A percentile compares a stretch with the other conserved stretches of the same genome.
phyloP scores from a whole-genome alignment of 2,888 invertebrate genomes.

The Brenthis daphne region DNA sequence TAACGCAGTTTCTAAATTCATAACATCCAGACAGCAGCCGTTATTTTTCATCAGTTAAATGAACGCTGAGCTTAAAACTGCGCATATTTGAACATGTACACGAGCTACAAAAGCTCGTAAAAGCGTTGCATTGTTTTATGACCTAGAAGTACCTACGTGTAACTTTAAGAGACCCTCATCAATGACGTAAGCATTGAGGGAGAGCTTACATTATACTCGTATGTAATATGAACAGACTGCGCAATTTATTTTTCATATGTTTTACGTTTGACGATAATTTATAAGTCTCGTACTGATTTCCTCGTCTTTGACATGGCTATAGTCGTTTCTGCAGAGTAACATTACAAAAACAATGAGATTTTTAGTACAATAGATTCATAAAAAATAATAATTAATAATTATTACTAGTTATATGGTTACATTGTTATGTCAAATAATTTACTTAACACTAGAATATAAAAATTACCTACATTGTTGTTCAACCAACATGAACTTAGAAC shows the following conservation, averaged over 20 bases:
- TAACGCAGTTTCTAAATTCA: background rate
- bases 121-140: conserved; percentile 25
- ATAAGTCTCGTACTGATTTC: background rate
- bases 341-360: too few relatives aligned
- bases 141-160: conserved; percentile 25
- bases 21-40: background rate
- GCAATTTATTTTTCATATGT: background rate
- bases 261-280: background rate
- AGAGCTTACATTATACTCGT: background rate
- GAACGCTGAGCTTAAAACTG: background rate
- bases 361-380: too few relatives aligned
- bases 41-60: background rate
- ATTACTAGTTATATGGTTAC: too few relatives aligned
- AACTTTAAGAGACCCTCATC: conserved; percentile 20
- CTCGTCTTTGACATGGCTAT: background rate
- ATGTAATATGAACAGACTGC: background rate
- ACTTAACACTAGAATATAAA: too few relatives aligned
- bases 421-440: too few relatives aligned
- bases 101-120: conserved; percentile 16
- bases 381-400: too few relatives aligned
- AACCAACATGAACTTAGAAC: too few relatives aligned
- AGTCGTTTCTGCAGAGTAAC: too few relatives aligned
- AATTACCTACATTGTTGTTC: too few relatives aligned
- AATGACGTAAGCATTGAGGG: conserved; percentile 28
- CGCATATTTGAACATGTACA: conserved; percentile 17